Percentiles rank a stretch among this genome's conserved stretches.
phyloP scores from a whole-genome alignment of 2,888 invertebrate species.

The Coenonympha arcania region DNA sequence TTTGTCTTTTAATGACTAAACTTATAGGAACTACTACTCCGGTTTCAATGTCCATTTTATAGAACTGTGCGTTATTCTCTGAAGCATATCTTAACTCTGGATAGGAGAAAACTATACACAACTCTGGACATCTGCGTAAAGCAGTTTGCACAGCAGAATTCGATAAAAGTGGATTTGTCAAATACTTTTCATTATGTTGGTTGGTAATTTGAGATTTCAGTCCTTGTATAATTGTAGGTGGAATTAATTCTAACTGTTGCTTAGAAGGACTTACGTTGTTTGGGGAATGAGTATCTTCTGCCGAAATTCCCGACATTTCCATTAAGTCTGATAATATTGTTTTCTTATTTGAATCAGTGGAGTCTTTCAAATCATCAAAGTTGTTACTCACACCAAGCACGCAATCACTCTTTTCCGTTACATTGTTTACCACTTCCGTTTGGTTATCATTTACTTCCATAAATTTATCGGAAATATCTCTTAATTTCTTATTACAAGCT shows the following conservation, averaged over 20 bases:
- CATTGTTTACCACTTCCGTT: neutral
- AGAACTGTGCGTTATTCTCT: constrained; percentile 46
- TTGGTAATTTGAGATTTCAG: neutral
- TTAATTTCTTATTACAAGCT: neutral
- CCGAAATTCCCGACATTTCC: constrained; percentile 66
- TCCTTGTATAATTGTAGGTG: neutral
- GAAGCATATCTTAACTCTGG: constrained; percentile 50
- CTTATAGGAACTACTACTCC: constrained; percentile 48
- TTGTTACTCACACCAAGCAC: neutral
- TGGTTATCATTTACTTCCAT: neutral
- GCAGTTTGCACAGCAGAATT: constrained; percentile 14
- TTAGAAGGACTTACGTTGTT: constrained; percentile 6
- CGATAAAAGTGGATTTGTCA: neutral
- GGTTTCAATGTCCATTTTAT: constrained; percentile 48
- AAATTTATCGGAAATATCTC: neutral
- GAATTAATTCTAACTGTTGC: neutral
- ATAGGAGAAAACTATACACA: constrained; percentile 43
- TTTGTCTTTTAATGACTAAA: constrained; percentile 47
- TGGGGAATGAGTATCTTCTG: constrained; percentile 40
- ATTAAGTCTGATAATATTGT: constrained; percentile 62
- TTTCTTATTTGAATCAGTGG: constrained; percentile 27
- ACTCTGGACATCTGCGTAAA: constrained; percentile 19
- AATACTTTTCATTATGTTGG: neutral
- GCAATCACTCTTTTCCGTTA: neutral
- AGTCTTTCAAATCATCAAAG: neutral